Base-by-base conservation (phyloP, 2,113 vertebrate species). In the Dendrocopos noguchii region DNA sequence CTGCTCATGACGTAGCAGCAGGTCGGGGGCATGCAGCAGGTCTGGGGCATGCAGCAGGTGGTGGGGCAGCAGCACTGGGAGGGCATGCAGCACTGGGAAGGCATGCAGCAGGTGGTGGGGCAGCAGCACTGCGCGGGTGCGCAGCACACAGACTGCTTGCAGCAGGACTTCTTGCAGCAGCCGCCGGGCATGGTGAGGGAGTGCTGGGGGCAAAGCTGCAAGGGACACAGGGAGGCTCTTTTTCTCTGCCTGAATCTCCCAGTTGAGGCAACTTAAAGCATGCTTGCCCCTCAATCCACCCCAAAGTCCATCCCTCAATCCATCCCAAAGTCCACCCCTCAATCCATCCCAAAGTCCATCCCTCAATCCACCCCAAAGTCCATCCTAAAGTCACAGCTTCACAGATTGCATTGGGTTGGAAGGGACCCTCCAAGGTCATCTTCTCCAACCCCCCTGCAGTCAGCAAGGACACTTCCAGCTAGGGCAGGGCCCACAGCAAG, bases 121-220 rank as follows among this genome's bases (percentile, higher is more conserved):
- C 3, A 73, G 73, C 68, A 71, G 68, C 68, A 74, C 88, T 94
- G 92, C 17, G 3, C 2, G 44, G 90, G 83, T 0, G 67, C 1
- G 55, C 84, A 95, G 80, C 68, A 94, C 56, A 47, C 0, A 0
- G 84, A 56, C 0, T 1, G 74, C 91, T 92, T 94, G 90, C 68
- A 88, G 89, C 1, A 2, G 15, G 75, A 55, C 18, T 11, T 80
- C n/a, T 4, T 25, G 47, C 95, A 96, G 77, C 88, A 91, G 3
- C 93, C 93, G 64, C 8, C 28, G 59, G 79, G 1, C 94, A 96
- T 95, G 36, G 12, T 92, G 91, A 10, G 24, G 87, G 84, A 44
- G 13, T 39, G 1, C 56, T 3, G 89, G 66, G 72, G 94, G 94
- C 59, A 10, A 39, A 88, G 93, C 93, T 96, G 85, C 63, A 57